A percentile compares a stretch with the other conserved stretches of the same genome.
phyloP scores from a whole-genome alignment of 1,140 invertebrate species.

The Mya arenaria region DNA sequence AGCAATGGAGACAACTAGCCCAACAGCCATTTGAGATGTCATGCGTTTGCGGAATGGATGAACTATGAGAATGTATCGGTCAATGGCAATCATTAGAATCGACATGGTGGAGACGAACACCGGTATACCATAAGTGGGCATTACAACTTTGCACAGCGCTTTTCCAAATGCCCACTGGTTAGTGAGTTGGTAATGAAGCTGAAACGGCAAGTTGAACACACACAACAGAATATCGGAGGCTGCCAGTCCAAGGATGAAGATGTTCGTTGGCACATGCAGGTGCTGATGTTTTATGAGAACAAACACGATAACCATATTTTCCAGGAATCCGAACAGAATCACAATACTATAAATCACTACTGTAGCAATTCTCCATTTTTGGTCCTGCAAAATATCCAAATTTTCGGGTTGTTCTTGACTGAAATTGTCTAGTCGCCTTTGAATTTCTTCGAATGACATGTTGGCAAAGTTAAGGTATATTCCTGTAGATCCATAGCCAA shows the following conservation, averaged over 20 bases:
- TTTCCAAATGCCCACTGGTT: constrained; percentile 90
- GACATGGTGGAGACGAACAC: constrained; percentile 87
- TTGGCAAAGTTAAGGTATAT: constrained; percentile 35
- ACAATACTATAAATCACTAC: constrained; percentile 77
- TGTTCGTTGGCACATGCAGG: constrained; percentile 98
- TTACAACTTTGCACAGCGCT: constrained; percentile 75
- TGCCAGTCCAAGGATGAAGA: constrained; percentile 98
- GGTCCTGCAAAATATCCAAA: constrained; percentile 64
- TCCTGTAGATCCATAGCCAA: not conserved
- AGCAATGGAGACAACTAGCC: constrained; percentile 65
- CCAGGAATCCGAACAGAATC: constrained; percentile 82
- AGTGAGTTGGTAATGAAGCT: constrained; percentile 91
- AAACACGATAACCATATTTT: constrained; percentile 92
- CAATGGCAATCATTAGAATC: constrained; percentile 87
- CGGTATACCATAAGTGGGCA: constrained; percentile 83
- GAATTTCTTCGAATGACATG: constrained; percentile 41
- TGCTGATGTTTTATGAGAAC: constrained; percentile 93
- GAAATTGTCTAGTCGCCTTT: constrained; percentile 48
- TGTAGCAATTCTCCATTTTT: constrained; percentile 71
- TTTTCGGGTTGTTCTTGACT: constrained; percentile 37
- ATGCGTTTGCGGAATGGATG: constrained; percentile 83
- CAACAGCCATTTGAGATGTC: constrained; percentile 68
- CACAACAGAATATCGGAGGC: constrained; percentile 96
- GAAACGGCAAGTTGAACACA: constrained; percentile 90
- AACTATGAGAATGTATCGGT: constrained; percentile 86